Evolutionary conservation across 2,113 vertebrate species (phyloP), one percentile per base, ranked within the genome.

Genomic region (Malurus alboscapulatus): DNA sequence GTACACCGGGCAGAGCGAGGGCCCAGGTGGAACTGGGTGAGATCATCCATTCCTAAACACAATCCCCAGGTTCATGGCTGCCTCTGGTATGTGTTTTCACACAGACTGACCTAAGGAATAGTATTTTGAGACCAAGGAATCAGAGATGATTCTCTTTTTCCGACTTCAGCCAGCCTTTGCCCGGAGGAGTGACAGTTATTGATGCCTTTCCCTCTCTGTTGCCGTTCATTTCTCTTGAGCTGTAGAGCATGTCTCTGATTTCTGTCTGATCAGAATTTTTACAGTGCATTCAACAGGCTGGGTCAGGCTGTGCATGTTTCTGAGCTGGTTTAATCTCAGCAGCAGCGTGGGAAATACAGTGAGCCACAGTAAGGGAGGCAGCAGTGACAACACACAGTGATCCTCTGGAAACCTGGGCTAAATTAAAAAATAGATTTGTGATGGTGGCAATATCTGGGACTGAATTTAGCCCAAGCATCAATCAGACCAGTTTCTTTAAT

Each of bases 191-290:
- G 63, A 47, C 30, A 68, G 57, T 82, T 78, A 72, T 34, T 29
- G 78, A 82, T 62, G 62, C n/a, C 36, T 90, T 92, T 83, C 45
- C 30, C 30, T 84, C 40, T 93, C 36, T 25, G 9, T 53, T 95
- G 61, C 34, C 32, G 19, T 87, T 73, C 19, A 34, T 86, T 83
- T 89, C 71, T 85, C 67, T 71, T 36, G 59, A 82, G 51, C 34
- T 83, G 27, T 55, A 73, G 38, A 89, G 32, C 58, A 73, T 27
- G 34, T 34, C 47, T 85, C 74, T 85, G 63, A 77, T 91, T 91
- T 72, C 74, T 76, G 15, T 63, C 57, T 68, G 62, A 69, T 66
- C 38, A 68, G 62, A 84, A 84, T 91, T 92, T 87, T 91, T 67
- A 32, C 45, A 65, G 26, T 29, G 38, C 71, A 27, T 62, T 87